Conservation (phyloP, 2,113 vertebrate species). For the Pseudorectes ferrugineus region DNA sequence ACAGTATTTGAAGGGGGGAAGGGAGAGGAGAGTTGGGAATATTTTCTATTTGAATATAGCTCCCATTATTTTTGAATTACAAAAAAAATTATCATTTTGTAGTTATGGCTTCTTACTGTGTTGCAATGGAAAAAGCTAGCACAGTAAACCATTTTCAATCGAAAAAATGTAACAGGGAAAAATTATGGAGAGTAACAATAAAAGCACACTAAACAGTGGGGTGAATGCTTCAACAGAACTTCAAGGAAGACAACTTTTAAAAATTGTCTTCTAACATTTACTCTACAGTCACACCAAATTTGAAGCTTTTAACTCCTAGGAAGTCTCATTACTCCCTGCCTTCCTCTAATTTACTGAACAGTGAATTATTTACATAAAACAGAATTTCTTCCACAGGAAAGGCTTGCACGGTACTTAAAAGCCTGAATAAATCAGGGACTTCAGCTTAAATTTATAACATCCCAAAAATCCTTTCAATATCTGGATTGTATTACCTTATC, state of each 20-base stretch:
- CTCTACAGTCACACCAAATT: neutral
- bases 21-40: neutral
- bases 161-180: neutral
- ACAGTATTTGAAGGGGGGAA: accelerated
- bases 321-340: neutral
- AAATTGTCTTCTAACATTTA: neutral
- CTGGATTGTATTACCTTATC: neutral
- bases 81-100: accelerated
- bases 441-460: neutral
- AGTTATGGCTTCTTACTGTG: neutral
- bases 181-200: neutral
- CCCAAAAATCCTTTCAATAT: neutral
- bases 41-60: neutral
- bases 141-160: neutral
- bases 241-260: neutral
- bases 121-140: neutral
- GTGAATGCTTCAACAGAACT: neutral
- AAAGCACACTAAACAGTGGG: neutral
- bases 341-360: neutral
- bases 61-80: neutral
- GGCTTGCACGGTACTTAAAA: neutral
- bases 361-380: neutral
- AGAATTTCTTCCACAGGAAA: neutral
- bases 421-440: neutral
- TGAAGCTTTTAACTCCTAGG: neutral